phyloP scores from a whole-genome alignment of 1,140 invertebrate genomes.

The Hyposmocoma kahamanoa region DNA sequence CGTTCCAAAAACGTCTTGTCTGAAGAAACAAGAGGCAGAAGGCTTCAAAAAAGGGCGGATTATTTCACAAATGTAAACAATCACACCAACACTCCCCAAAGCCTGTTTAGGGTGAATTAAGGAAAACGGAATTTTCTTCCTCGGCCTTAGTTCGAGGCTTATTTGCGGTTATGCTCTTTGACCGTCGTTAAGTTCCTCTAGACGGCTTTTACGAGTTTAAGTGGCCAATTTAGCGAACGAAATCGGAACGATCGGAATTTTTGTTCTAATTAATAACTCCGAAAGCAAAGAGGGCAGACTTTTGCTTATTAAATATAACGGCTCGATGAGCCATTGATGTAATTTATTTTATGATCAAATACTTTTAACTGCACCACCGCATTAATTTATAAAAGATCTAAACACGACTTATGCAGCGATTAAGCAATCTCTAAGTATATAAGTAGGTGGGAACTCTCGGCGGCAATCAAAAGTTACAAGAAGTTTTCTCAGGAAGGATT shows the following conservation, averaged over 20 bases:
- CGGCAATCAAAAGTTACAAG: constrained; percentile 67
- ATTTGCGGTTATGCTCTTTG: constrained; percentile 73
- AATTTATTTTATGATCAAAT: too few relatives aligned
- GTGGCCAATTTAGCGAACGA: constrained; percentile 69
- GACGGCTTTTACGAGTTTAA: constrained; percentile 70
- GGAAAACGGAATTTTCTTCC: constrained; percentile 63
- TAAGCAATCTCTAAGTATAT: constrained; percentile 58
- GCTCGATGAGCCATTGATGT: constrained; percentile 30
- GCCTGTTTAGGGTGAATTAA: constrained; percentile 66
- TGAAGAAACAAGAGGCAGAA: constrained; percentile 13
- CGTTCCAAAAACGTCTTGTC: background rate
- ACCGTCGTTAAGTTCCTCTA: constrained; percentile 71
- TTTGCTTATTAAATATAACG: constrained; percentile 54
- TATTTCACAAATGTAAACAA: constrained; percentile 56
- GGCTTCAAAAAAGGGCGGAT: constrained; percentile 31
- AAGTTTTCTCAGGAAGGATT: constrained; percentile 71
- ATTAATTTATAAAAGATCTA: too few relatives aligned
- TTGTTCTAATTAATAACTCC: constrained; percentile 69
- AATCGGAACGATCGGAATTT: constrained; percentile 70
- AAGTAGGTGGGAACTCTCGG: constrained; percentile 56
- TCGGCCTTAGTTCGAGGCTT: constrained; percentile 62
- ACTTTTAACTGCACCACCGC: too few relatives aligned
- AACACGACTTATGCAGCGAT: constrained; percentile 39
- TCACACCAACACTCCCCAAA: constrained; percentile 43
- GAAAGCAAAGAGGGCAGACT: constrained; percentile 35